Evolutionary conservation across 2,113 vertebrate genomes (phyloP).

Genomic region (Burhinus bistriatus): DNA sequence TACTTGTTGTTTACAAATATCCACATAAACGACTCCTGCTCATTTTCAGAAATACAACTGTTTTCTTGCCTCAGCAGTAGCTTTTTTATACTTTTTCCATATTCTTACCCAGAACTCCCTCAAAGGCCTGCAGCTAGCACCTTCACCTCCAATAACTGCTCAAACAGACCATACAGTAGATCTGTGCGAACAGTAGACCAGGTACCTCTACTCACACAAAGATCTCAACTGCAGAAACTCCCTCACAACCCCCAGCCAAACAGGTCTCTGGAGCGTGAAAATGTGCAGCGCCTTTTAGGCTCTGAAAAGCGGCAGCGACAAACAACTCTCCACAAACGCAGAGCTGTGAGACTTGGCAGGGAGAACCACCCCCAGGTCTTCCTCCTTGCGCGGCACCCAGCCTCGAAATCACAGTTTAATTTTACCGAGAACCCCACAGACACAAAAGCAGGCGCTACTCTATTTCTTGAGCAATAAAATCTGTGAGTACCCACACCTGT

Average conservation of each 20-base stretch:
- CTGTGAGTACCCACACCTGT: too few relatives aligned
- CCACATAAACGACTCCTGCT: not conserved
- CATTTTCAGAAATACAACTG: rapidly evolving
- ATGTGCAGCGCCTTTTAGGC: rapidly evolving
- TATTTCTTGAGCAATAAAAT: not conserved
- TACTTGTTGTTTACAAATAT: not conserved
- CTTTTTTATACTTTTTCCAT: not conserved
- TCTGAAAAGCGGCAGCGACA: not conserved
- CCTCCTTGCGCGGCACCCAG: not conserved
- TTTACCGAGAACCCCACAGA: not conserved
- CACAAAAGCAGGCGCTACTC: not conserved
- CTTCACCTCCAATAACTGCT: not conserved
- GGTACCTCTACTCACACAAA: not conserved
- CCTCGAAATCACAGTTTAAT: not conserved
- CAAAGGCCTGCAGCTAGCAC: not conserved
- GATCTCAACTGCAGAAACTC: not conserved
- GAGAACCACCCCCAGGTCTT: not conserved
- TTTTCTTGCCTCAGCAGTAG: not conserved
- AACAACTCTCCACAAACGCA: not conserved
- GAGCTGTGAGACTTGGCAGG: not conserved
- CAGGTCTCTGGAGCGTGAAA: not conserved
- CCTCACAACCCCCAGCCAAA: not conserved
- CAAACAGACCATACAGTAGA: rapidly evolving
- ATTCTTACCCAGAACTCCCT: not conserved
- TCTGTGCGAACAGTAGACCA: not conserved